Evolutionary conservation across 2,797 vertebrate species (phyloP), one percentile per base, ranked within the genome.

Genomic region (Mastacembelus armatus): DNA sequence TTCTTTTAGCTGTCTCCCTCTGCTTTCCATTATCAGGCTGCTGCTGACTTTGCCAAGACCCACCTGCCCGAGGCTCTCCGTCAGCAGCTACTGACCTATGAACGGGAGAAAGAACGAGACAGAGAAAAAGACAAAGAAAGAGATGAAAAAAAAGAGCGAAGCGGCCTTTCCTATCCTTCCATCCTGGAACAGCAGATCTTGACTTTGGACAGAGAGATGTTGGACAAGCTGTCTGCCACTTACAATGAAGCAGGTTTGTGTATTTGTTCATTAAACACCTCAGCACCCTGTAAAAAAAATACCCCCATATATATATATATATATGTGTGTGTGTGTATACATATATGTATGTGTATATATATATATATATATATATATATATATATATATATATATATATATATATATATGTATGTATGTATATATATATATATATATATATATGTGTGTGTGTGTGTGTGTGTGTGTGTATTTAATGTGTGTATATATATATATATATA

Each of bases 141-240:
- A 90, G 96, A 97, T 66, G 96, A 90, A 19, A 90, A 90, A 50
- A 90, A 80, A 71, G 91, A 92, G 24, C 33, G 55, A 24, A 61
- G 94, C 1, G 93, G 95, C 18, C 87, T 94, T 48, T 96, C 95
- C 42, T 97, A 96, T 78, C 95, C 96, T 11, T 96, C 94, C 74
- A 98, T 99, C 84, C 92, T 99, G 81, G 95, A 96, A 80, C 95
- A 99, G 88, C 96, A 99, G 88, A 99, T 99, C 81, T 80, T 98
- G 6, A 93, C 92, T 2, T 85, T 99, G 56, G 98, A 99, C 86
- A 91, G 93, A 77, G 96, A 98, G 78, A 96, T 99, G 90, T 91
- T 99, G 77, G 96, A 97, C 61, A 98, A 97, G 81, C 89, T 99
- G 43, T 95, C 96, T 0, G 94, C 95, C 2, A 93, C 95, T 45